Conservation (phyloP, 2,888 invertebrate genomes). For the Salticus scenicus region DNA sequence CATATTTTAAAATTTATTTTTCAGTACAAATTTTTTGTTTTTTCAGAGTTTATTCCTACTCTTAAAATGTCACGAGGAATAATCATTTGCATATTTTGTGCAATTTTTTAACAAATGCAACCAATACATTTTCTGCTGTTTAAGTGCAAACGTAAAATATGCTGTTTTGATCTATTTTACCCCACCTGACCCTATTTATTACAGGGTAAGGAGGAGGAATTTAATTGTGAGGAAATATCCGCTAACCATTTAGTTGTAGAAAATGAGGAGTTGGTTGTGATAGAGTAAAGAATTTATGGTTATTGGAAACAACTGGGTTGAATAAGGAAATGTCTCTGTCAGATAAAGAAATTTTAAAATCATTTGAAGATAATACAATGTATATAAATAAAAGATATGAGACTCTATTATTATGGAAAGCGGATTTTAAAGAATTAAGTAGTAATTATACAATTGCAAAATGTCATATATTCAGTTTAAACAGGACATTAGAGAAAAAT, state of each 20-base stretch:
- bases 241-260: not conserved
- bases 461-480: not conserved
- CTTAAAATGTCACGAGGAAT: no score
- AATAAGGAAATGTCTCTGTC: not conserved
- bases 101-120: no score
- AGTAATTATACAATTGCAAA: conserved; percentile 14
- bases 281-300: not conserved
- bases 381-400: conserved; percentile 13
- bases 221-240: not conserved
- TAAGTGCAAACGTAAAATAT: no score
- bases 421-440: not conserved
- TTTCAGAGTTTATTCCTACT: no score
- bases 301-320: conserved; percentile 2
- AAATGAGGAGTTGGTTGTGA: not conserved
- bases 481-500: not conserved
- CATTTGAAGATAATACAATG: conserved; percentile 10
- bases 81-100: no score
- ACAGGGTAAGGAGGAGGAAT: conserved; percentile 1
- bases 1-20: no score
- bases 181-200: no score
- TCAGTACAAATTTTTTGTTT: no score
- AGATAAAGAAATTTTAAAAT: not conserved
- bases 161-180: no score
- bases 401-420: conserved; percentile 18
- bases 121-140: no score